phyloP scores from a whole-genome alignment of 2,888 invertebrate species.

The Monochamus alternatus region DNA sequence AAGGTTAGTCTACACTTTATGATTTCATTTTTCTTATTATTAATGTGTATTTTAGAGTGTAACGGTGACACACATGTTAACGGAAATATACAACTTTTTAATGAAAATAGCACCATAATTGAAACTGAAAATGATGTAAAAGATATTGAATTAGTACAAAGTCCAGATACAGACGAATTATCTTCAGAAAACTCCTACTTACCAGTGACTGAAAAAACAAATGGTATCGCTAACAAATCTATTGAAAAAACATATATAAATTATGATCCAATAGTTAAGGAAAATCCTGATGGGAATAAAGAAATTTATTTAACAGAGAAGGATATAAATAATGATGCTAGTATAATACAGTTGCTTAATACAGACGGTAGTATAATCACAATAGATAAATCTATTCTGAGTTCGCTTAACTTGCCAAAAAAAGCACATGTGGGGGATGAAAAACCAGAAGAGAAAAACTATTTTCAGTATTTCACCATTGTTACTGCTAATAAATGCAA shows the following conservation, averaged over 20 bases:
- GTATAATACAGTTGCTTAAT: constrained; percentile 60
- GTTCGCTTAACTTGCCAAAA: constrained; percentile 43
- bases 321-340: constrained; percentile 47
- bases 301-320: constrained; percentile 45
- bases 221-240: constrained; percentile 11
- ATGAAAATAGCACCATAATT: constrained; percentile 28
- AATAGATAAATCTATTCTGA: constrained; percentile 50
- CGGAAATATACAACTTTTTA: constrained; percentile 29
- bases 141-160: constrained; percentile 16
- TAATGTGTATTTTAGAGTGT: constrained; percentile 17
- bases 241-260: constrained; percentile 41
- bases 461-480: constrained; percentile 60
- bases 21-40: background rate
- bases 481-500: constrained; percentile 67
- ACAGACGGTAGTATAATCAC: constrained; percentile 58
- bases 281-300: constrained; percentile 40
- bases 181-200: constrained; percentile 26
- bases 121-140: constrained; percentile 7
- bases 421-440: constrained; percentile 3
- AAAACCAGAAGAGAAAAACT: constrained; percentile 32
- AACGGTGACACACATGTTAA: constrained; percentile 12
- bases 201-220: constrained; percentile 10
- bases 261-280: constrained; percentile 44
- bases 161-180: constrained; percentile 20
- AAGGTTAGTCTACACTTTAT: background rate